Conservation (phyloP, 2,113 vertebrate genomes). For the Paradoxurus hermaphroditus region DNA sequence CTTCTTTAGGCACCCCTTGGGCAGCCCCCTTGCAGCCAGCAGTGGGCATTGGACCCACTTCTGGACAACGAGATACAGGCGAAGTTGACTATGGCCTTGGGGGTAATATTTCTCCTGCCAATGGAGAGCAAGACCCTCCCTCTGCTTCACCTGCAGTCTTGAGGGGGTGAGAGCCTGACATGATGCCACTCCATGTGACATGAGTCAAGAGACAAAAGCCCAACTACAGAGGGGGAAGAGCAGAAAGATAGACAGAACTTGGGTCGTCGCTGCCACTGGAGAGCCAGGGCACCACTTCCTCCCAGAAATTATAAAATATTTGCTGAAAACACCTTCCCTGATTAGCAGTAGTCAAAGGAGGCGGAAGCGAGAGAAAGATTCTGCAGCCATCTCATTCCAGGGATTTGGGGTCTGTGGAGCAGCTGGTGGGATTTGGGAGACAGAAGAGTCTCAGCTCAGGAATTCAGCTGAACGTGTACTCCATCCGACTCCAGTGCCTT, state of each 20-base stretch:
- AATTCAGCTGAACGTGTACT: background rate
- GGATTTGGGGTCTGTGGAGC: background rate
- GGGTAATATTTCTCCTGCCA: background rate
- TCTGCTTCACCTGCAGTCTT: accelerated
- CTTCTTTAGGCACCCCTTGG: background rate
- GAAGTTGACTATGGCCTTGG: background rate
- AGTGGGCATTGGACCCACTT: background rate
- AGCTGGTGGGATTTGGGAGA: background rate
- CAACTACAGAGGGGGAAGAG: background rate
- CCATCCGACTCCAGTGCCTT: background rate
- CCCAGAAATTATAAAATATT: background rate
- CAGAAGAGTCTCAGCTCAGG: background rate
- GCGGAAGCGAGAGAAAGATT: background rate
- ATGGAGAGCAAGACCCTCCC: background rate
- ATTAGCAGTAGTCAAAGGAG: background rate
- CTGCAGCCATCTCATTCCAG: background rate
- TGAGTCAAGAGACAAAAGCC: background rate
- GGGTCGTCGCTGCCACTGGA: background rate
- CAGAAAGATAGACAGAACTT: background rate
- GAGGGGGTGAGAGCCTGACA: background rate
- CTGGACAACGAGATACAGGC: background rate
- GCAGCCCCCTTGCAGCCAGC: background rate
- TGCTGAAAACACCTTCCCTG: background rate
- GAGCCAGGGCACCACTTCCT: no score
- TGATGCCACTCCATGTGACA: background rate